Conservation (phyloP, 2,888 invertebrate species). For the Synanthedon vespiformis region DNA sequence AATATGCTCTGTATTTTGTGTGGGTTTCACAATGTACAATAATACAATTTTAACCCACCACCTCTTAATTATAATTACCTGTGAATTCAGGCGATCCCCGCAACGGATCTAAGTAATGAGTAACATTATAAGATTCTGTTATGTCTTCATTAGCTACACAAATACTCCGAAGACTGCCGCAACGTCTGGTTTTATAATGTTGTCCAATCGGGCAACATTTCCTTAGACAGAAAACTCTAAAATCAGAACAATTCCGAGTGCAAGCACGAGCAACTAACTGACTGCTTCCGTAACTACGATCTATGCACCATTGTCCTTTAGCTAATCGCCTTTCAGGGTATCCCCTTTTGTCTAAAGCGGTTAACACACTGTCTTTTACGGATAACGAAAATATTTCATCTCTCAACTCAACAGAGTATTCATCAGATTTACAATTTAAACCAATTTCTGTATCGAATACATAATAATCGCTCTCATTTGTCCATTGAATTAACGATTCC, state of each 20-base stretch:
- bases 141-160: conserved; percentile 37
- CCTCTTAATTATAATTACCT: conserved; percentile 20
- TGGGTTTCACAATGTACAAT: too few species aligned
- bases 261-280: conserved; percentile 45
- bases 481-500: conserved; percentile 25
- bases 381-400: conserved; percentile 29
- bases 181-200: conserved; percentile 42
- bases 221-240: conserved; percentile 49
- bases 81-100: conserved; percentile 18
- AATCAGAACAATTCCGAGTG: conserved; percentile 31
- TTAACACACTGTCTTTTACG: conserved; percentile 34
- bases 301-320: conserved; percentile 56
- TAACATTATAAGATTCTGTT: conserved; percentile 34
- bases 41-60: too few species aligned
- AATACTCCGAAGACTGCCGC: conserved; percentile 32
- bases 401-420: conserved; percentile 41
- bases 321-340: conserved; percentile 15
- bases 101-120: conserved; percentile 36
- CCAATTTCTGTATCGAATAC: conserved; percentile 42
- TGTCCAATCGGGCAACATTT: conserved; percentile 70
- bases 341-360: conserved; percentile 18
- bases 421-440: conserved; percentile 38
- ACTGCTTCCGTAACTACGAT: conserved; percentile 24
- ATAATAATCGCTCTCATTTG: conserved; percentile 20
- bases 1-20: too few species aligned